These are phyloP conservation scores for Ctena decussata DNA, from an alignment of 2,888 invertebrate species.

Conservation along the genomic window DNA sequence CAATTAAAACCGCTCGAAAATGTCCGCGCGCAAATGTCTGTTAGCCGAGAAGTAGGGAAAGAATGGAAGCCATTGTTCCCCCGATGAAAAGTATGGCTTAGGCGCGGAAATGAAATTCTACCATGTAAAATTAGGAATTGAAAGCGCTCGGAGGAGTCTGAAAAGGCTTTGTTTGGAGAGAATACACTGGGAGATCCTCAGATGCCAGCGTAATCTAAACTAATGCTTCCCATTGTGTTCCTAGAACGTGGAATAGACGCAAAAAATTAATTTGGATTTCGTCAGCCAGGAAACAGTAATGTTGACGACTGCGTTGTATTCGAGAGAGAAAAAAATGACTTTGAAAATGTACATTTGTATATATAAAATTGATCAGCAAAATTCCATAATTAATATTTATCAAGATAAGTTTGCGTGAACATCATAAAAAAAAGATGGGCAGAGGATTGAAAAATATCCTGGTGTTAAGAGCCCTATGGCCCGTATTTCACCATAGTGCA, in stretches of 20 bases:
- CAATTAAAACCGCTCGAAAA: conserved; percentile 15
- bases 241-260: not conserved
- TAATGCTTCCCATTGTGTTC: not conserved
- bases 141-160: conserved; percentile 7
- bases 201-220: not conserved
- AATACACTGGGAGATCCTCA: conserved; percentile 8
- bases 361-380: too few species aligned
- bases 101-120: conserved; percentile 12
- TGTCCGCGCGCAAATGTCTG: conserved; percentile 12
- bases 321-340: too few species aligned
- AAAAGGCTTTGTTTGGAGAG: conserved; percentile 1
- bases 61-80: not conserved
- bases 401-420: too few species aligned
- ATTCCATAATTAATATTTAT: too few species aligned
- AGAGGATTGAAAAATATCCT: too few species aligned
- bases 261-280: not conserved
- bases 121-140: conserved; percentile 15
- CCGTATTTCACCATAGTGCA: too few species aligned
- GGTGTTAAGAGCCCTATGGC: too few species aligned
- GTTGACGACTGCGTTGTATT: too few species aligned
- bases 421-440: too few species aligned
- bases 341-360: too few species aligned
- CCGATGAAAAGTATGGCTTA: conserved; percentile 14
- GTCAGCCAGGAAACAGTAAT: too few species aligned
- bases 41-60: not conserved